Evolutionary conservation across 1,140 invertebrate genomes (phyloP).

Genomic region (Zaprionus africanus): DNA sequence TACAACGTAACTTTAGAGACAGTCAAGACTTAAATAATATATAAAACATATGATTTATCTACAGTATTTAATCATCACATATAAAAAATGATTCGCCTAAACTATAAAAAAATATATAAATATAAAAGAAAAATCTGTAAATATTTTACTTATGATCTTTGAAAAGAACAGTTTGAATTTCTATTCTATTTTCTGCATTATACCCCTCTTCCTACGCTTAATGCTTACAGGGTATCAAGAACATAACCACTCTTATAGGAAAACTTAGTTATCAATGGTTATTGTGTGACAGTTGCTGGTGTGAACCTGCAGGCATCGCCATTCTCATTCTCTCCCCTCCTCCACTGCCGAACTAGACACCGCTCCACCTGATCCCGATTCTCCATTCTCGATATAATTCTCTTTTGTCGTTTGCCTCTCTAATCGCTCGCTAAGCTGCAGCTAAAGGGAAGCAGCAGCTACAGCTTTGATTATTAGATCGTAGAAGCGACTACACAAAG

Average conservation of each 20-base stretch:
- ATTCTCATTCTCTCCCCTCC: slow-evolving; percentile 43
- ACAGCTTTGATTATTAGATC: slow-evolving; percentile 65
- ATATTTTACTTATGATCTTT: too few relatives aligned
- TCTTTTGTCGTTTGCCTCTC: slow-evolving; percentile 40
- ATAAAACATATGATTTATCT: too few relatives aligned
- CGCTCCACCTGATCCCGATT: neutral
- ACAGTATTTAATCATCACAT: too few relatives aligned
- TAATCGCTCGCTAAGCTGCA: slow-evolving; percentile 72
- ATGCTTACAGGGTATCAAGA: slow-evolving; percentile 7
- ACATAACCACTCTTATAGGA: neutral
- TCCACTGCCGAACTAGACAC: too few relatives aligned
- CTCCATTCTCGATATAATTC: slow-evolving; percentile 31
- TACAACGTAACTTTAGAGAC: too few relatives aligned
- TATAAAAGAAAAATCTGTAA: too few relatives aligned
- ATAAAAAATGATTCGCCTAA: too few relatives aligned
- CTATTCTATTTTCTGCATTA: too few relatives aligned
- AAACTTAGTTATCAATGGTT: slow-evolving; percentile 59
- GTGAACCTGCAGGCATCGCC: slow-evolving; percentile 61
- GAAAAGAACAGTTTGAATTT: too few relatives aligned
- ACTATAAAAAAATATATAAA: too few relatives aligned
- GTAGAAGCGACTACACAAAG: slow-evolving; percentile 29
- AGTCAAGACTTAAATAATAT: too few relatives aligned
- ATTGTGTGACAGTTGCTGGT: slow-evolving; percentile 61
- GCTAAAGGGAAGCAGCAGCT: slow-evolving; percentile 24
- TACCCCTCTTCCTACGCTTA: neutral